Base-by-base conservation (phyloP, 2,888 invertebrate genomes). In the Autographa pulchrina region DNA sequence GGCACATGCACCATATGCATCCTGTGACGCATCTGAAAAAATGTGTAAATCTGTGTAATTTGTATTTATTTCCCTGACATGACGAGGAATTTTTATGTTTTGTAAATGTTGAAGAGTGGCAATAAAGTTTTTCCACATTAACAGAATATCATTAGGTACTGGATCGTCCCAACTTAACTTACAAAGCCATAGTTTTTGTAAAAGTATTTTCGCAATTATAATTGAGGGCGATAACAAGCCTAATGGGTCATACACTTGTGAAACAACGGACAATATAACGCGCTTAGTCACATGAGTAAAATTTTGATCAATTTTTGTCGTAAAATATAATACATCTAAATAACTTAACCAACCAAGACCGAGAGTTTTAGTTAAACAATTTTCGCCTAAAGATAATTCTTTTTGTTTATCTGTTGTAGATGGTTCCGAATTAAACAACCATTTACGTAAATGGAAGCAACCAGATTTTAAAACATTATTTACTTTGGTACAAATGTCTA, bases 1-100 rank as follows among this genome's bases (percentile, higher is more conserved):
- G 2, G 77, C 76, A n/a, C 78, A 80, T 7, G 80, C 78, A n/a
- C 80, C 81, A 60, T 79, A 82, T 9, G 82, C 85, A 11, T 56
- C 25, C 41, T 80, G 68, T 0, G 77, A 77, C 2, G 84, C 80
- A 61, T 83, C 84, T 0, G 74, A 66, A 70, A 85, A 84, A 11
- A 78, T 70, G 70, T 83, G 82, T 11, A 85, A 52, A 63, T 82
- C 75, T 18, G n/a, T 52, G n/a, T 52, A 52, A n/a, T 4, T 52
- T n/a, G 52, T n/a, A 52, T 52, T 18, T 52, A n/a, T 6, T n/a
- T 8, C n/a, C 52, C 13, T 43, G 14, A 43, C 43, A 43, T 43
- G 14, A 16, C 43, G 71, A 16, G 35, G 77, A 41, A 65, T 75
- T 3, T 25, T 25, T 25, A 25, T 25, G 25, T 25, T 25, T 25